Base-by-base conservation (phyloP, 2,113 vertebrate genomes). In the Oenanthe melanoleuca region DNA sequence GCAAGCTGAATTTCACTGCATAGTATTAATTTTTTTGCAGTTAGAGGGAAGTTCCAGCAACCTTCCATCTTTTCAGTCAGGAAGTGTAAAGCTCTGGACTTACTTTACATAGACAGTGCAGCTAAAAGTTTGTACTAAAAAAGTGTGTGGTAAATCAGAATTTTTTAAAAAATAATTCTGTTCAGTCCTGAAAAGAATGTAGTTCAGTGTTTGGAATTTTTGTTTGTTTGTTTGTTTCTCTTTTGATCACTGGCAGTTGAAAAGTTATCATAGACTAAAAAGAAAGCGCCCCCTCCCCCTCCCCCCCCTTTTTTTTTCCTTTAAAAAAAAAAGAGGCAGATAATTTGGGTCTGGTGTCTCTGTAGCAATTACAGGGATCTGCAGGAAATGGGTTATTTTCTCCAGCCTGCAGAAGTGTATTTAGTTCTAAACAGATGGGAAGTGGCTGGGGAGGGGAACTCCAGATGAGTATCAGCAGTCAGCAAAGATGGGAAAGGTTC, bases 221-320 rank as follows among this genome's bases (percentile, higher is more conserved):
- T 57, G 33, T 33, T 56, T 57, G 55, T 47, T 47, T 47, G 45
- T 22, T 47, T 56, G 55, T 57, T 89, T 80, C 8, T 77, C 12
- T 60, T 93, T 80, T 31, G 28, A 69, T 73, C 9, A 7, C 15
- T 66, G 42, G 11, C 63, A 42, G 22, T 40, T 66, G 45, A 87
- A 78, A 78, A 61, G 56, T 80, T 74, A 40, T 6, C 29, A 65
- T 16, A 63, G 17, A 73, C 45, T 65, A 70, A 91, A 91, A 73
- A 56, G 5, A 26, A 61, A 57, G 3, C 0, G 1, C 6, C 5
- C 18, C 37, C 22, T n/a, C 11, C 42, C 28, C n/a, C n/a, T n/a
- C 34, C 34, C 34, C 34, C 34, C 34, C 34, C 34, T 23, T 6
- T 34, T 25, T 2, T 21, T 14, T 8, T 14, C 18, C 5, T 3